These are phyloP conservation scores for Drosophila paranaensis DNA, from an alignment of 2,888 invertebrate species.

Conservation along the genomic window DNA sequence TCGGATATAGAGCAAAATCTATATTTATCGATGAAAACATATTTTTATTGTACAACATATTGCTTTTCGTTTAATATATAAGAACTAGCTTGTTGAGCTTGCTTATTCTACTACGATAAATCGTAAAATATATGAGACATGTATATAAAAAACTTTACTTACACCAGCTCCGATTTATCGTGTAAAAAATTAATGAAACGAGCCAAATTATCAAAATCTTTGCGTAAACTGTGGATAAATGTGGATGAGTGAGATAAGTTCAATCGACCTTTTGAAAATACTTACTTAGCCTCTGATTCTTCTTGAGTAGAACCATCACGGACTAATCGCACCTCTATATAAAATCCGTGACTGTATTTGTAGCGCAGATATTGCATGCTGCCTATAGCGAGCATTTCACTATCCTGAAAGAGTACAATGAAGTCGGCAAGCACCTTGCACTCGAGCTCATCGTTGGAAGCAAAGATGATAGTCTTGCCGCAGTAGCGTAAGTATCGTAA, in stretches of 20 bases:
- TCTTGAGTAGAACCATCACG: constrained; percentile 64
- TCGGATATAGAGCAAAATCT: no score
- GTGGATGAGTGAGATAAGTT: background rate
- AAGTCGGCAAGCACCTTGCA: constrained; percentile 92
- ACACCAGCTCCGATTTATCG: constrained; percentile 70
- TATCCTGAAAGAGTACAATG: constrained; percentile 91
- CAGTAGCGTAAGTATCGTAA: constrained; percentile 88
- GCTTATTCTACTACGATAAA: no score
- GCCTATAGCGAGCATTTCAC: constrained; percentile 89
- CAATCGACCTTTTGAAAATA: background rate
- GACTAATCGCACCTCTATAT: constrained; percentile 74
- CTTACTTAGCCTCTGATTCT: constrained; percentile 71
- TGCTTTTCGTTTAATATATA: no score
- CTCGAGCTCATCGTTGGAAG: constrained; percentile 93
- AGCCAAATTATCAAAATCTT: constrained; percentile 69
- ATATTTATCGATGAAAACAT: no score
- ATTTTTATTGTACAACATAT: no score
- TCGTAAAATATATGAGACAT: no score
- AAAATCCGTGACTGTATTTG: constrained; percentile 87
- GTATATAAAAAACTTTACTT: constrained; percentile 32
- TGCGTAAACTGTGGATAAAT: constrained; percentile 56
- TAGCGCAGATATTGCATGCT: constrained; percentile 90
- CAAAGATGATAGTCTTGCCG: constrained; percentile 91
- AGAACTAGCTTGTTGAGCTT: no score
- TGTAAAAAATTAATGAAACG: constrained; percentile 73